Base-by-base conservation (phyloP, 2,888 invertebrate species). In the Hydraecia micacea region DNA sequence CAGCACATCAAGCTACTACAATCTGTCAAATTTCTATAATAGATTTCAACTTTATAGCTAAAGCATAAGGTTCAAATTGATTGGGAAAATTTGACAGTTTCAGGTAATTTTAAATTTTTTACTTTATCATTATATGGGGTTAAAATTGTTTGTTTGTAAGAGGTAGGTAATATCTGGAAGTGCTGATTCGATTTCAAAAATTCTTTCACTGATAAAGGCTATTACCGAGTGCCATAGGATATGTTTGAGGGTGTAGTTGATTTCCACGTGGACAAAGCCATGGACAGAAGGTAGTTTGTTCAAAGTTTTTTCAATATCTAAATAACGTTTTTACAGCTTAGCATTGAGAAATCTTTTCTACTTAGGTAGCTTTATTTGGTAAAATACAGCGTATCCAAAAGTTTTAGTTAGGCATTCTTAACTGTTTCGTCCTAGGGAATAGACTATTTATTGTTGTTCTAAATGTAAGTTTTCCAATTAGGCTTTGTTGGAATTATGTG, bases 391-490 rank as follows among this genome's bases (percentile, higher is more conserved):
- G 1, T 21, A 39, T 2, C 0, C 32, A 52, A 68, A 25, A 49
- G 69, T 62, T 80, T 11, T 8, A 55, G 28, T 39, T 25, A 11
- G 25, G 6, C 36, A 28, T 66, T 55, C 49, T 9, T 9, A 63
- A 42, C 18, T 11, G 18, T 21, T 32, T 15, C 2, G 32, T 28
- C 78, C 52, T 77, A 1, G 28, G 28, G 39, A 13, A 1, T 42
- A 11, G 21, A 28, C 8, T 60, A 46, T 75, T 75, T 75, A 32
- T 46, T 75, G 36, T 25, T 28, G n/a, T 75, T 11, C 36, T 74
- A 58, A 75, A 58, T n/a, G 75, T 46, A 21, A 60, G 75, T 75
- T 36, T 7, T 36, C 7, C 2, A 58, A 74, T 42, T 15, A 75
- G n/a, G 60, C 15, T 62, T 55, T 28, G 28, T 36, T 63, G 25